phyloP scores from a whole-genome alignment of 2,888 invertebrate species.

The Fissipunctia ypsillon region DNA sequence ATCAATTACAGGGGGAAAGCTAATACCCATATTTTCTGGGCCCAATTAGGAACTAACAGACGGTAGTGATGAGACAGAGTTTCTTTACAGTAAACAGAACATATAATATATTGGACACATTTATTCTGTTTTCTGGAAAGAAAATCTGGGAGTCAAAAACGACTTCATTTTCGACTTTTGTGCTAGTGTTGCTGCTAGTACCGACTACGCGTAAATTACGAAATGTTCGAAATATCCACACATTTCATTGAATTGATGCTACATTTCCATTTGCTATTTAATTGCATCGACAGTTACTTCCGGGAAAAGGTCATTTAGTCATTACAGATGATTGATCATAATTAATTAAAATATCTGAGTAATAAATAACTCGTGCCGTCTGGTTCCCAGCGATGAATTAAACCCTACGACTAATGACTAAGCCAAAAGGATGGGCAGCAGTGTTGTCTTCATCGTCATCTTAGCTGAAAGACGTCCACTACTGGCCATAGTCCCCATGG shows the following conservation, averaged over 20 bases:
- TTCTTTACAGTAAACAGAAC: neutral
- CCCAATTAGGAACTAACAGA: neutral
- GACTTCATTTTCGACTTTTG: neutral
- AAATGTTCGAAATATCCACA: neutral
- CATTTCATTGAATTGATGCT: conserved; percentile 20
- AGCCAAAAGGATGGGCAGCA: neutral
- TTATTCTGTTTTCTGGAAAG: neutral
- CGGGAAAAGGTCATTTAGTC: conserved; percentile 34
- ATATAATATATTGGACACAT: neutral
- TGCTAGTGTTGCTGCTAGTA: neutral
- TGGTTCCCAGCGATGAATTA: neutral
- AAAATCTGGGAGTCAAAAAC: neutral
- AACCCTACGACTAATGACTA: neutral
- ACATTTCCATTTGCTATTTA: conserved; percentile 36
- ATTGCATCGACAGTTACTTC: conserved; percentile 25
- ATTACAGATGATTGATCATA: conserved; percentile 35
- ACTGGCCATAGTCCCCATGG: neutral
- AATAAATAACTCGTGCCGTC: conserved; percentile 21
- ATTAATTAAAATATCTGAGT: conserved; percentile 22
- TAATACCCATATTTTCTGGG: neutral
- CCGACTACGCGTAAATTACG: neutral
- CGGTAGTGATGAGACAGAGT: neutral
- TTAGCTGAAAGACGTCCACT: neutral
- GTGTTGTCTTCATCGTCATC: neutral
- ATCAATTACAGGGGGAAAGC: neutral